Evolutionary conservation across 2,888 invertebrate species (phyloP).

Genomic region (Drosophila diplacantha): DNA sequence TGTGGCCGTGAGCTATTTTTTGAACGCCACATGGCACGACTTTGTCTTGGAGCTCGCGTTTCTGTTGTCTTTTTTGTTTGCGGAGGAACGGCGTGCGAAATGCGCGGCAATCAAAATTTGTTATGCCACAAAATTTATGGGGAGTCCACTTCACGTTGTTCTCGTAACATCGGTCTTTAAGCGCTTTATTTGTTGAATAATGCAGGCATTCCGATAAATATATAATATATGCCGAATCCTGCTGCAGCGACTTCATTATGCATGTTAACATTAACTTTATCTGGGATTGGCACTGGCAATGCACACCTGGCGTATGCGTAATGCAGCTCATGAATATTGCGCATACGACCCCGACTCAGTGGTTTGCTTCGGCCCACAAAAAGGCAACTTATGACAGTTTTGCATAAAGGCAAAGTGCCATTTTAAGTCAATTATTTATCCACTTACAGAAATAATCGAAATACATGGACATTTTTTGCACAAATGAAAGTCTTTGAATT

Average conservation of each 20-base stretch:
- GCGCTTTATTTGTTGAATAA: conserved; percentile 33
- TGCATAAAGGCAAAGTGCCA: conserved; percentile 3
- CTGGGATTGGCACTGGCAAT: conserved; percentile 10
- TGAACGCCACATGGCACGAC: conserved; percentile 27
- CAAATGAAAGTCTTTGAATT: neutral
- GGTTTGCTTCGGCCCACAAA: conserved; percentile 1
- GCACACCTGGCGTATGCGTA: conserved; percentile 57
- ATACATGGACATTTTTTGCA: neutral
- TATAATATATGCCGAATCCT: conserved; percentile 29
- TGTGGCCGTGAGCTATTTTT: conserved; percentile 40
- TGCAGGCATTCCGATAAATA: conserved; percentile 27
- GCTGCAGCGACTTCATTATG: conserved; percentile 38
- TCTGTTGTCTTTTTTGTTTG: conserved; percentile 43
- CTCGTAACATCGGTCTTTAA: conserved; percentile 26
- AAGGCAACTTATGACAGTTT: conserved; percentile 1
- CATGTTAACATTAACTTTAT: conserved; percentile 11
- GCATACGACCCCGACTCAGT: conserved; percentile 36
- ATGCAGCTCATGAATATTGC: conserved; percentile 43
- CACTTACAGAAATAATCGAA: neutral
- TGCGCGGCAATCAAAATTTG: conserved; percentile 44
- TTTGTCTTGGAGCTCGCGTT: conserved; percentile 43
- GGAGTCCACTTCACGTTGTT: conserved; percentile 36
- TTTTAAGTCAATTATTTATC: conserved; percentile 4
- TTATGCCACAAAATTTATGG: conserved; percentile 43
- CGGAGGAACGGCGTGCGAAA: conserved; percentile 46